Conservation (phyloP, 2,888 invertebrate species). For the Trissolcus brochymenae region DNA sequence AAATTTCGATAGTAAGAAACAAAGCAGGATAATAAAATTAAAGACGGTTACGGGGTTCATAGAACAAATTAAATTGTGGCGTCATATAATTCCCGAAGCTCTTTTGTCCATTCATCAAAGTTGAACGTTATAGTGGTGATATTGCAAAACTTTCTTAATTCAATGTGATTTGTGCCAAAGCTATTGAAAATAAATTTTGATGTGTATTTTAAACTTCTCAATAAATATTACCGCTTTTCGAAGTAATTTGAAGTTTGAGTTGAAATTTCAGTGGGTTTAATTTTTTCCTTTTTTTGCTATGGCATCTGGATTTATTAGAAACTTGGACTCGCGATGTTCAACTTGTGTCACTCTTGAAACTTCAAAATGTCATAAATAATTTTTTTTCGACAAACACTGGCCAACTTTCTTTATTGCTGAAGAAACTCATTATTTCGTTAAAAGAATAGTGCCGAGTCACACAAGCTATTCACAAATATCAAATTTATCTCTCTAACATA, state of each 20-base stretch:
- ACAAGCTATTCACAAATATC: too few relatives aligned
- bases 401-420: slow-evolving; percentile 22
- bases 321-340: slow-evolving; percentile 6
- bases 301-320: slow-evolving; percentile 29
- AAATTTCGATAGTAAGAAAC: too few relatives aligned
- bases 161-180: slow-evolving; percentile 43
- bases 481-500: too few relatives aligned
- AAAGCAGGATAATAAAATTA: background rate
- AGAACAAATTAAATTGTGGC: slow-evolving; percentile 24
- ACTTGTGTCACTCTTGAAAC: slow-evolving; percentile 33
- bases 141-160: slow-evolving; percentile 43
- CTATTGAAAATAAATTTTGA: slow-evolving; percentile 39
- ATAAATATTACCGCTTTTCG: slow-evolving; percentile 40
- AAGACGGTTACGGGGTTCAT: background rate
- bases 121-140: slow-evolving; percentile 34
- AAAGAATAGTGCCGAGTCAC: too few relatives aligned
- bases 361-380: slow-evolving; percentile 37
- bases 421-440: too few relatives aligned
- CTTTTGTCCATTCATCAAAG: slow-evolving; percentile 37
- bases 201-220: slow-evolving; percentile 46
- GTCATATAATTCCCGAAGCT: slow-evolving; percentile 19
- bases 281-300: slow-evolving; percentile 22
- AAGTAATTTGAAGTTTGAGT: slow-evolving; percentile 44
- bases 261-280: slow-evolving; percentile 35
- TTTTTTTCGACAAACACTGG: slow-evolving; percentile 22